Percentiles rank a stretch among this genome's conserved stretches.
phyloP scores from a whole-genome alignment of 2,888 invertebrate genomes.

The Aphrophora alni region DNA sequence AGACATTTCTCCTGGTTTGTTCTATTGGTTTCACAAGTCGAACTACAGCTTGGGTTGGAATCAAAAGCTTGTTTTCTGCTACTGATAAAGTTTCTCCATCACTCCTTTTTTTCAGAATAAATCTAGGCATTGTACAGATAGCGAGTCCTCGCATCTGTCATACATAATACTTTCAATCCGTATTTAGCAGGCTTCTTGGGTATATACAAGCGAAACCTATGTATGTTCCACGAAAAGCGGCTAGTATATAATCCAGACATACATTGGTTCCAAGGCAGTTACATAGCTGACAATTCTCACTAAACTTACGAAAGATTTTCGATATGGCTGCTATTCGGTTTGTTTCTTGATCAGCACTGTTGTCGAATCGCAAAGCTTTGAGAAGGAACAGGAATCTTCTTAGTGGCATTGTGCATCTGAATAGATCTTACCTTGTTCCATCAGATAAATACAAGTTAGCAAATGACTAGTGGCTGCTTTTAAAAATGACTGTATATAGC shows the following conservation, averaged over 20 bases:
- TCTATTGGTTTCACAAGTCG: too few species aligned
- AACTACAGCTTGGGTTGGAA: too few species aligned
- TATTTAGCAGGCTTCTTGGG: constrained; percentile 50
- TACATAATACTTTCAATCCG: constrained; percentile 44
- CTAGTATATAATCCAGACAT: constrained; percentile 30
- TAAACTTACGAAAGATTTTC: constrained; percentile 33
- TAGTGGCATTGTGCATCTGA: constrained; percentile 23
- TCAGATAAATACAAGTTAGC: constrained; percentile 23
- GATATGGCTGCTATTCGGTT: constrained; percentile 39
- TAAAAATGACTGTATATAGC: too few species aligned
- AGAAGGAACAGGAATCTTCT: constrained; percentile 29
- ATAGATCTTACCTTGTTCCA: constrained; percentile 29
- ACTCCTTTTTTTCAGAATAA: too few species aligned
- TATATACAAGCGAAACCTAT: constrained; percentile 45
- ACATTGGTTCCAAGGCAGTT: constrained; percentile 26
- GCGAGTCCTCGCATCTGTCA: constrained; percentile 45
- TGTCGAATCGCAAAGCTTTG: constrained; percentile 30
- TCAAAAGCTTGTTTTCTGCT: too few species aligned
- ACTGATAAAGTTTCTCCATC: too few species aligned
- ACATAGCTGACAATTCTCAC: constrained; percentile 33
- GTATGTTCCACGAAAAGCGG: constrained; percentile 33
- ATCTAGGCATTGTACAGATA: constrained; percentile 51
- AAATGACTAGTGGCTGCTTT: too few species aligned
- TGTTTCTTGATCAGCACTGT: constrained; percentile 9
- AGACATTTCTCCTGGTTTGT: too few species aligned